Percentiles rank a stretch among this genome's conserved stretches.
These are phyloP conservation scores for Lepidurus apus DNA, from an alignment of 1,140 invertebrate species.

Conservation along the genomic window DNA sequence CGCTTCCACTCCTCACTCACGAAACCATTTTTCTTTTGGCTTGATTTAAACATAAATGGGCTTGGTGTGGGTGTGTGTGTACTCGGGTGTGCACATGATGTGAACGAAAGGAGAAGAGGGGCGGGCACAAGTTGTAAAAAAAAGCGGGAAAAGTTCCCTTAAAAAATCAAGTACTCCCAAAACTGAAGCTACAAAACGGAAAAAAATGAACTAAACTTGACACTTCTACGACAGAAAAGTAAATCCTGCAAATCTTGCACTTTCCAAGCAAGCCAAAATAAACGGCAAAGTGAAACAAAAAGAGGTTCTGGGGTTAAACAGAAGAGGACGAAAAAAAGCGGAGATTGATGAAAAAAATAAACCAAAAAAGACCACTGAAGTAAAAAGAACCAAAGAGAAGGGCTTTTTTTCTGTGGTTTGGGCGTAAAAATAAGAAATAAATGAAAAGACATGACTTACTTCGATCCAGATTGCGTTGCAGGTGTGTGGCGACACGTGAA, in stretches of 20 bases:
- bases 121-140: background rate
- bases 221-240: no score
- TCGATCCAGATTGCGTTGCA: conserved; percentile 94
- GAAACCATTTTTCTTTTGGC: no score
- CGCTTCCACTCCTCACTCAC: no score
- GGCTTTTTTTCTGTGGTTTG: conserved; percentile 3
- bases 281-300: conserved; percentile 20
- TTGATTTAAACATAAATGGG: no score
- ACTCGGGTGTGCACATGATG: background rate
- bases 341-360: conserved; percentile 24
- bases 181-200: no score
- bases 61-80: no score
- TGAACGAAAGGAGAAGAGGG: background rate
- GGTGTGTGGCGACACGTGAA: conserved; percentile 81
- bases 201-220: no score
- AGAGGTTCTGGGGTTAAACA: conserved; percentile 26
- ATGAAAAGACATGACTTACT: conserved; percentile 58
- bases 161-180: no score
- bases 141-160: background rate
- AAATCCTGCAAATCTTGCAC: no score
- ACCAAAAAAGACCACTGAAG: conserved; percentile 30
- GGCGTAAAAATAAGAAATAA: background rate
- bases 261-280: no score
- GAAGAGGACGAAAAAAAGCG: conserved; percentile 30
- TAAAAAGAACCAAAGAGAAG: conserved; percentile 30